Evolutionary conservation across 2,797 vertebrate species (phyloP).

Genomic region (Tinamus major): DNA sequence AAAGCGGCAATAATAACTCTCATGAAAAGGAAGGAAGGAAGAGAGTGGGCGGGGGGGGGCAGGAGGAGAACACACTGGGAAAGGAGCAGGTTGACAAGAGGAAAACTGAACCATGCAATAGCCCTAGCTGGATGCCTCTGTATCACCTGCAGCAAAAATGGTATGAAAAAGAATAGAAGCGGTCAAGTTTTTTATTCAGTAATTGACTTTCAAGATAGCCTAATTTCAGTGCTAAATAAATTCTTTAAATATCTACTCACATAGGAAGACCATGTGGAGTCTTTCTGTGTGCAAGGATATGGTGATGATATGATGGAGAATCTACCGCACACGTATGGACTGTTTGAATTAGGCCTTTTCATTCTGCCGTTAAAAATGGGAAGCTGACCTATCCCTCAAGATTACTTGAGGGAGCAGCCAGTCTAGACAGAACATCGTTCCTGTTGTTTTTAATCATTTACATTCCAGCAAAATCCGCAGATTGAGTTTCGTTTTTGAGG

Average conservation of each 20-base stretch:
- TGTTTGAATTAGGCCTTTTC: background rate
- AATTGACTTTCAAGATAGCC: background rate
- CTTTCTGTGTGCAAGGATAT: conserved; percentile 4
- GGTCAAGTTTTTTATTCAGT: background rate
- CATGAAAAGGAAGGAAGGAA: background rate
- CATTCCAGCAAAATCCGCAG: background rate
- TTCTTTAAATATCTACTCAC: background rate
- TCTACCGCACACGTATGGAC: background rate
- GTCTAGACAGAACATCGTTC: conserved; percentile 27
- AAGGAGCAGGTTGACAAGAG: background rate
- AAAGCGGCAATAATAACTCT: background rate
- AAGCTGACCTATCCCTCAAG: background rate
- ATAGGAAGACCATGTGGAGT: background rate
- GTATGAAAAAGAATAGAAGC: background rate
- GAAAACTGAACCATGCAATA: background rate
- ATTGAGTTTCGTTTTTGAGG: conserved; percentile 14
- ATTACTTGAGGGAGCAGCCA: conserved; percentile 3
- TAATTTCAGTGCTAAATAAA: background rate
- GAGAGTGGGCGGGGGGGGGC: background rate
- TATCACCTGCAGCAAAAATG: background rate
- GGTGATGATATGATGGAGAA: background rate
- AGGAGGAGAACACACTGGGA: background rate
- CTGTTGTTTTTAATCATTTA: background rate
- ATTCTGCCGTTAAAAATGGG: conserved; percentile 2
- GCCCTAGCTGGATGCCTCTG: background rate